These are phyloP conservation scores for Aeoliscus strigatus DNA, from an alignment of 2,797 vertebrate species.

Conservation along the genomic window DNA sequence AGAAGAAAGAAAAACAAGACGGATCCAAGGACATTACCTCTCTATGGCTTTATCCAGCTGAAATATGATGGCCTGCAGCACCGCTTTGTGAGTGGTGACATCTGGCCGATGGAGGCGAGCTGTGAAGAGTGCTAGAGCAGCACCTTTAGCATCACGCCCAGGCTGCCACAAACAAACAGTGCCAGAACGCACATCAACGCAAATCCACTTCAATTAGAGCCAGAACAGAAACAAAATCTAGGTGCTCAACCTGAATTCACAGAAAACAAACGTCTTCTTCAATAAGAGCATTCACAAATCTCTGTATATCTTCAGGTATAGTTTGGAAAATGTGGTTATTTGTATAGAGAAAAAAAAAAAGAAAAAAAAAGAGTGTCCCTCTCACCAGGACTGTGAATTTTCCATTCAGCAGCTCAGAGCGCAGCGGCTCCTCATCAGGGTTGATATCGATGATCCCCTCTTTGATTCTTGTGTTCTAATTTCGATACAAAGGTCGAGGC, in stretches of 20 bases:
- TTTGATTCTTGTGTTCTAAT: conserved; percentile 82
- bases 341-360: no score
- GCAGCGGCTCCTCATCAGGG: conserved; percentile 81
- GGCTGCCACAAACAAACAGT: conserved; percentile 68
- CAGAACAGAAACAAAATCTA: no score
- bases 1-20: neutral
- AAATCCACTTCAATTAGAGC: conserved; percentile 3
- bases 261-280: neutral
- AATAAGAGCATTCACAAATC: neutral
- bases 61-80: conserved; percentile 85
- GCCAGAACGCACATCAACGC: neutral
- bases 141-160: conserved; percentile 80
- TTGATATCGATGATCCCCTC: conserved; percentile 84
- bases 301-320: neutral
- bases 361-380: no score
- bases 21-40: conserved; percentile 54
- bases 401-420: conserved; percentile 78
- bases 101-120: conserved; percentile 80
- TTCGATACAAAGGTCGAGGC: conserved; percentile 4
- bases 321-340: neutral
- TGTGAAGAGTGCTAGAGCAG: conserved; percentile 82
- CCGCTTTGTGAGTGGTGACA: conserved; percentile 79
- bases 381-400: conserved; percentile 86
- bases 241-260: neutral
- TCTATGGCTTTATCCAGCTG: conserved; percentile 87